phyloP scores from a whole-genome alignment of 2,113 vertebrate genomes.

The Mustela lutreola region DNA sequence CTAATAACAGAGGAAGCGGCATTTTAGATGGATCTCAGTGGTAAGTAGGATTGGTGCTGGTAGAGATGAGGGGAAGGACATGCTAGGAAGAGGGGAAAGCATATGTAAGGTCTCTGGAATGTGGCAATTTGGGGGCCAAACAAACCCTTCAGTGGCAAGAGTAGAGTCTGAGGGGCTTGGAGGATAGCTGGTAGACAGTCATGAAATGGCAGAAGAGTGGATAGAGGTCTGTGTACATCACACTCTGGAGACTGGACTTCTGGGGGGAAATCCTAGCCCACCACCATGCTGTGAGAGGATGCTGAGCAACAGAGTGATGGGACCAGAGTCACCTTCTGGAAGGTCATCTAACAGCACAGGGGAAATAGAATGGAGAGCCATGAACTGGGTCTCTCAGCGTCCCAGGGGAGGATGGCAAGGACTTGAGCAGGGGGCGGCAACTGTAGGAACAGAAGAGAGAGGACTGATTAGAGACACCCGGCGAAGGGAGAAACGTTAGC shows the following conservation, averaged over 20 bases:
- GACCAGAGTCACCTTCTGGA: not conserved
- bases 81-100: not conserved
- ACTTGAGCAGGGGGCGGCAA: not conserved
- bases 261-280: not conserved
- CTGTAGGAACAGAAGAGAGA: not conserved
- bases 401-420: not conserved
- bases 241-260: not conserved
- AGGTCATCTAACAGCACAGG: not conserved
- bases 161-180: not conserved
- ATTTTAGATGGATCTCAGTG: not conserved
- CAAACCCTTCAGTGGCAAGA: not conserved
- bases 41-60: not conserved
- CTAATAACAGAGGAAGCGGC: not conserved
- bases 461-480: not conserved
- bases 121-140: not conserved
- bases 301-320: not conserved
- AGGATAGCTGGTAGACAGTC: not conserved
- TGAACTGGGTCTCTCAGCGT: not conserved
- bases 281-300: not conserved
- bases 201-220: rapidly evolving
- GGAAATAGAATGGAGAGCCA: not conserved
- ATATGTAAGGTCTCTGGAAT: not conserved
- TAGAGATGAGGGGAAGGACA: not conserved
- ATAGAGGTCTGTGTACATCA: not conserved
- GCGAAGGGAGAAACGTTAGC: not conserved